Conservation (phyloP, 1,140 invertebrate genomes). For the Drosophila serrata region DNA sequence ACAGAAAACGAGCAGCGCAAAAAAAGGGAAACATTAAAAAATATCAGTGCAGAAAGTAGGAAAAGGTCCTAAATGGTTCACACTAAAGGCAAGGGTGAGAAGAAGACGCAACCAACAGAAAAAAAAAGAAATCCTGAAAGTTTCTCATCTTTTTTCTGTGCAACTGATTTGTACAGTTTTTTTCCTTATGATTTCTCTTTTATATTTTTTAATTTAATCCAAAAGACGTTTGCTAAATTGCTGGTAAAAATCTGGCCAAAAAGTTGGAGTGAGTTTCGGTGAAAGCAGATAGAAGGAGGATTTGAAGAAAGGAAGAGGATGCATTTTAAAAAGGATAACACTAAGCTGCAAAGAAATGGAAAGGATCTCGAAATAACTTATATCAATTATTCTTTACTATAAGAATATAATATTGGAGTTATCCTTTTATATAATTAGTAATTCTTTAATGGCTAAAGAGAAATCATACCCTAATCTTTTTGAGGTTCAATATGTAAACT, state of each 20-base stretch:
- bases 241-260: conserved; percentile 65
- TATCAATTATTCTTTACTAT: not conserved
- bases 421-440: too few species aligned
- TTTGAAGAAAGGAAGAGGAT: conserved; percentile 11
- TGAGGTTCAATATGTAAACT: not conserved
- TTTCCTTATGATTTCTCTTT: conserved; percentile 69
- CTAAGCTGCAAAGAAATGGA: conserved; percentile 17
- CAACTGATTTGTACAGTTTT: conserved; percentile 78
- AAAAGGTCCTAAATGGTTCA: conserved; percentile 76
- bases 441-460: rapidly evolving
- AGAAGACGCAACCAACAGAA: conserved; percentile 32
- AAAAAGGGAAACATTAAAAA: conserved; percentile 74
- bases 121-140: conserved; percentile 51
- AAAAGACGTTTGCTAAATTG: conserved; percentile 79
- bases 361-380: too few species aligned
- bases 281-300: conserved; percentile 7
- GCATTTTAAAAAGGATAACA: conserved; percentile 27
- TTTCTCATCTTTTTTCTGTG: conserved; percentile 71
- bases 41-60: conserved; percentile 76
- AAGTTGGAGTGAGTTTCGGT: conserved; percentile 20
- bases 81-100: conserved; percentile 27
- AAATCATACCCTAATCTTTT: not conserved
- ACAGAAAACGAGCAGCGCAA: conserved; percentile 55
- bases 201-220: conserved; percentile 79
- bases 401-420: not conserved